Conservation (phyloP, 2,888 invertebrate species). For the Temnothorax ravouxi region DNA sequence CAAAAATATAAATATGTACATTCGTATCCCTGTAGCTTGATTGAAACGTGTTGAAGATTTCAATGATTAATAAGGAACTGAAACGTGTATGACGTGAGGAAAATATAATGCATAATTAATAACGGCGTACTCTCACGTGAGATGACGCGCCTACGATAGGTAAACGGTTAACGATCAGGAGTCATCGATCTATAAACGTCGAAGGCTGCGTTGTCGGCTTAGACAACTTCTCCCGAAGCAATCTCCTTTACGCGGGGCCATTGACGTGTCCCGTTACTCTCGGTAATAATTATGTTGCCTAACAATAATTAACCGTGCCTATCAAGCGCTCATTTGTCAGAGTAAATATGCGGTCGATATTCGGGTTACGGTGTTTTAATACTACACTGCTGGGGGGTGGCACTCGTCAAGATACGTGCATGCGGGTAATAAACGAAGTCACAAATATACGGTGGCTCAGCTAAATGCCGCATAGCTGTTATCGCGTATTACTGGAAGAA, state of each 20-base stretch:
- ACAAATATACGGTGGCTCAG: slow-evolving; percentile 36
- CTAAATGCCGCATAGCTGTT: slow-evolving; percentile 20
- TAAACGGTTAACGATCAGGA: slow-evolving; percentile 41
- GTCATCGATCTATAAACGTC: slow-evolving; percentile 42
- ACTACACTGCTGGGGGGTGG: slow-evolving; percentile 5
- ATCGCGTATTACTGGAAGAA: slow-evolving; percentile 29
- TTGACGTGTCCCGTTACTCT: slow-evolving; percentile 66
- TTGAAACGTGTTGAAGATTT: slow-evolving; percentile 6
- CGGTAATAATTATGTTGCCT: slow-evolving; percentile 71
- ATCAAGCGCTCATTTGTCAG: slow-evolving; percentile 79
- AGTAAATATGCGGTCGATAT: slow-evolving; percentile 78
- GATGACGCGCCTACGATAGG: slow-evolving; percentile 1
- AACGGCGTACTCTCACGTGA: slow-evolving; percentile 5
- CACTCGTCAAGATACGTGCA: slow-evolving; percentile 51
- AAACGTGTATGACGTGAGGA: neutral
- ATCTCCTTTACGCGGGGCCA: slow-evolving; percentile 39
- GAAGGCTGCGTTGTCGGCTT: slow-evolving; percentile 26
- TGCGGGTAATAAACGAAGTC: slow-evolving; percentile 66
- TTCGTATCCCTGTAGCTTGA: neutral
- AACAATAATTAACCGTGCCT: slow-evolving; percentile 77
- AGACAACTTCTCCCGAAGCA: slow-evolving; percentile 25
- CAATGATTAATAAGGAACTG: neutral
- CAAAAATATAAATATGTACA: neutral
- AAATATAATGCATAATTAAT: slow-evolving; percentile 37
- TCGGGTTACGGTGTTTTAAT: slow-evolving; percentile 30